These are phyloP conservation scores for Mythimna impura DNA, from an alignment of 2,888 invertebrate genomes.

Conservation along the genomic window DNA sequence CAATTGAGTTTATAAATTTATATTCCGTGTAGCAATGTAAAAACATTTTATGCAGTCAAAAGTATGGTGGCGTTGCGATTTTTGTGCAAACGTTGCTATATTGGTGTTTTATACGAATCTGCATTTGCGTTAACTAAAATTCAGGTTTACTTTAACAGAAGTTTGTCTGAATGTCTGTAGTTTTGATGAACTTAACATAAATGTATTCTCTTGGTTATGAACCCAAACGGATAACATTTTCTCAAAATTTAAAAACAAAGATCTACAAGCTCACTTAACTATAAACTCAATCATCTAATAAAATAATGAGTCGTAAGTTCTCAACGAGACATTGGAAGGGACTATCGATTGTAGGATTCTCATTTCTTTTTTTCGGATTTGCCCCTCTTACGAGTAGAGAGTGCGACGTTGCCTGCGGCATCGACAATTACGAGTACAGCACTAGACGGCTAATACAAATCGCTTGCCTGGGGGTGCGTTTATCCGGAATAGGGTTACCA, in stretches of 20 bases:
- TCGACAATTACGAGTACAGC: constrained; percentile 88
- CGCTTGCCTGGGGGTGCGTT: constrained; percentile 86
- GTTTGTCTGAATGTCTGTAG: neutral
- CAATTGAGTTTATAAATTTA: constrained; percentile 77
- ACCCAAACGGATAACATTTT: neutral
- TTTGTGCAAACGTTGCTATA: constrained; percentile 26
- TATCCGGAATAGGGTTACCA: constrained; percentile 77
- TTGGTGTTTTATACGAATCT: constrained; percentile 4
- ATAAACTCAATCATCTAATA: constrained; percentile 35
- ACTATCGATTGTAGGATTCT: constrained; percentile 75
- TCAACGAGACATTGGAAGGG: constrained; percentile 65
- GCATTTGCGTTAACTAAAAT: constrained; percentile 5
- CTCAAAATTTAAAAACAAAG: neutral
- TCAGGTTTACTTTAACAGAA: neutral
- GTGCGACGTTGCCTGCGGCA: constrained; percentile 83
- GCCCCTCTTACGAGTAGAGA: constrained; percentile 81
- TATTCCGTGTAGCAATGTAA: constrained; percentile 56
- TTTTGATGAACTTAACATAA: neutral
- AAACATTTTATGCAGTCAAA: constrained; percentile 54
- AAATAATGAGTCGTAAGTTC: constrained; percentile 62
- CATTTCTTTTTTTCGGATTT: constrained; percentile 80
- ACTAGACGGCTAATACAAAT: constrained; percentile 90
- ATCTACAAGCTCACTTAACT: neutral
- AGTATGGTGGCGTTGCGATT: constrained; percentile 42
- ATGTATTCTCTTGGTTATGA: neutral